phyloP scores from a whole-genome alignment of 2,888 invertebrate species.

The Torymus auratus region DNA sequence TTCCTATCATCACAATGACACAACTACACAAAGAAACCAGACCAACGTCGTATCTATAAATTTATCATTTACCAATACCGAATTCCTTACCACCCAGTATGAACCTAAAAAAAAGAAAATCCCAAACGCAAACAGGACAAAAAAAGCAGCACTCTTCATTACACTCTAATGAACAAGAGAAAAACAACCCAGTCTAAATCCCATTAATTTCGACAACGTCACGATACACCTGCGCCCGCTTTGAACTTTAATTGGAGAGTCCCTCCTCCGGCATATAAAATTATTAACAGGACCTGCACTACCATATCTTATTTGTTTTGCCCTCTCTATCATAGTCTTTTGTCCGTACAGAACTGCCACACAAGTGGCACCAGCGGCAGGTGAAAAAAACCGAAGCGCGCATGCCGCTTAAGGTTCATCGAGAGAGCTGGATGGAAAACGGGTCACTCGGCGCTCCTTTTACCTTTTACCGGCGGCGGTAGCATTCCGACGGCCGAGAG shows the following conservation, averaged over 20 bases:
- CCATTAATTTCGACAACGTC: slow-evolving; percentile 22
- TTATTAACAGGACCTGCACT: slow-evolving; percentile 11
- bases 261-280: neutral
- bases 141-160: neutral
- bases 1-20: no score
- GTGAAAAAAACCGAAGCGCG: neutral
- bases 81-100: no score
- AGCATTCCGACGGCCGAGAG: slow-evolving; percentile 31
- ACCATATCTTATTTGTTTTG: slow-evolving; percentile 14
- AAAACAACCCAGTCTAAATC: neutral
- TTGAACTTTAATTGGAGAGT: slow-evolving; percentile 1
- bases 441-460: slow-evolving; percentile 41
- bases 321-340: neutral
- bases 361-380: neutral
- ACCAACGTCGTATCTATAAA: no score
- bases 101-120: no score
- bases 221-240: neutral
- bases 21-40: no score
- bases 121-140: no score
- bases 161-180: neutral
- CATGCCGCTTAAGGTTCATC: neutral
- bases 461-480: slow-evolving; percentile 34
- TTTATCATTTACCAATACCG: no score
- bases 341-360: neutral
- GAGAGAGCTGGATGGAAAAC: slow-evolving; percentile 19